Evolutionary conservation across 2,113 vertebrate genomes (phyloP), one percentile per base, ranked within the genome.

Genomic region (Zosterops hypoxanthus): DNA sequence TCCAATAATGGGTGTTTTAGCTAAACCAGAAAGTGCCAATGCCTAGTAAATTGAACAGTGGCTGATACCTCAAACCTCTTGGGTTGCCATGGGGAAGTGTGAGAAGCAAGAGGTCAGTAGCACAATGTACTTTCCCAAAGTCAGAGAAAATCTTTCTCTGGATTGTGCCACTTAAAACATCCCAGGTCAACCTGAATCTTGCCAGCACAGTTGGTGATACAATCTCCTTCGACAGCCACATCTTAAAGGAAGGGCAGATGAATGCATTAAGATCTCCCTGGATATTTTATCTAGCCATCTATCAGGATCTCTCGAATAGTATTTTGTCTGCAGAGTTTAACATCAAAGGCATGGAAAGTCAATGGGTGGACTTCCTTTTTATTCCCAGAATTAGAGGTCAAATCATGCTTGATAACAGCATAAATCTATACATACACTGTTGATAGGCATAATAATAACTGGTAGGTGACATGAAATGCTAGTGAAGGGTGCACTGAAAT

Each of bases 271-370:
- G 83, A 88, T 88, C 86, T 81, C 94, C 60, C 68, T 64, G 80
- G 88, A 78, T 94, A 81, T 92, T 95, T 94, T 93, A 93, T 94
- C 80, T 83, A 92, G 68, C 61, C 57, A 72, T 90, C 82, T 92
- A 86, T 92, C 85, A 75, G 53, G 53, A 52, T 78, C 49, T 83
- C 87, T 61, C 0, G 0, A 84, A 75, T 4, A 84, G 31, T 31
- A 57, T 78, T 93, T 96, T 86, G 92, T 95, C 90, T 86, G 76
- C 49, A 84, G 72, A 75, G 70, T 82, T 96, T 93, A 96, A 53
- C 69, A 86, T 92, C 92, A 92, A 95, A 93, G 73, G 46, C 69
- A 28, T 9, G 21, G 72, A 55, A 93, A 96, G 76, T 78, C 92
- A 84, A 20, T 61, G 80, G 36, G 73, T 64, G 82, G 42, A 41